These are phyloP conservation scores for Myotis lucifugus DNA, from an alignment of 2,113 vertebrate genomes.

Conservation along the genomic window DNA sequence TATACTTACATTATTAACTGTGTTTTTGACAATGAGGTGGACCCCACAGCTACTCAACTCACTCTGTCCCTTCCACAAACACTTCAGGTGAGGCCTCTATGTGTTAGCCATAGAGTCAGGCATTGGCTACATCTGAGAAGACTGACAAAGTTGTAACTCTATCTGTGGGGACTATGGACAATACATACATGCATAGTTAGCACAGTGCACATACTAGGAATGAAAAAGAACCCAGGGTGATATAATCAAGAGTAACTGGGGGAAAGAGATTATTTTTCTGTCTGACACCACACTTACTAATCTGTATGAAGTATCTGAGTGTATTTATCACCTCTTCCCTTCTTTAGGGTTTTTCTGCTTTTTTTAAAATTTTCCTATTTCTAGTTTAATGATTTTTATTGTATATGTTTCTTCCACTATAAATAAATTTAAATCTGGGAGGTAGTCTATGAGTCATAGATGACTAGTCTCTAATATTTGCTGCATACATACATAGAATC, in stretches of 20 bases:
- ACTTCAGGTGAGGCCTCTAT: neutral
- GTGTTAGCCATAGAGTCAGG: neutral
- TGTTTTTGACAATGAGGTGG: neutral
- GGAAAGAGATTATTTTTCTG: neutral
- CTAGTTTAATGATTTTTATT: neutral
- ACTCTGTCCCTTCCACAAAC: neutral
- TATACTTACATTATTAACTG: neutral
- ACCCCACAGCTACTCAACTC: neutral
- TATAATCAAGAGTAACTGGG: neutral
- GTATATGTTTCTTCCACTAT: neutral
- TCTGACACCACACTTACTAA: neutral
- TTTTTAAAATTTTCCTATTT: neutral
- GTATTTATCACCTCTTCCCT: neutral
- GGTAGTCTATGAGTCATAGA: neutral
- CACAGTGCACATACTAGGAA: neutral
- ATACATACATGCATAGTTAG: neutral
- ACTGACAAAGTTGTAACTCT: neutral
- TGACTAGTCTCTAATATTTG: neutral
- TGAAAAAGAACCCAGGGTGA: neutral
- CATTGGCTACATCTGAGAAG: neutral
- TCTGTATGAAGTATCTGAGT: neutral
- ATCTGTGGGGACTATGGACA: neutral
- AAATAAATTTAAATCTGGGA: neutral
- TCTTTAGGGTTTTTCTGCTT: neutral
- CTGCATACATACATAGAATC: constrained; percentile 84